Conservation (phyloP, 2,113 vertebrate species). For the Macroglossus sobrinus region DNA sequence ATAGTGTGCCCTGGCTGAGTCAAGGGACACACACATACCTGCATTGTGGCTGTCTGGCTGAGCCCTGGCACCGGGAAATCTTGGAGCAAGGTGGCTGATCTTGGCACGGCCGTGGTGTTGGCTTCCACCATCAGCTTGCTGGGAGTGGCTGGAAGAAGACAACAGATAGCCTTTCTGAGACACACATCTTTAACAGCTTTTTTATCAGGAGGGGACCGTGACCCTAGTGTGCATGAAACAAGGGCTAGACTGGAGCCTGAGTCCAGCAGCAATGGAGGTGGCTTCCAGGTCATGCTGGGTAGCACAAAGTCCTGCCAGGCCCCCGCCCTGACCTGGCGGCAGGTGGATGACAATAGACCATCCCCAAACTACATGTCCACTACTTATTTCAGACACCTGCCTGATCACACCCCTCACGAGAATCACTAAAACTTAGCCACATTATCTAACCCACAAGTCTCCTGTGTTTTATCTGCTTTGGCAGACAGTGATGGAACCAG, state of each 20-base stretch:
- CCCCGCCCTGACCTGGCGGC: neutral
- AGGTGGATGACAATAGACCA: neutral
- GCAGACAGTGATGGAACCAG: rapidly evolving
- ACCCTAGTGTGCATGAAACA: rapidly evolving
- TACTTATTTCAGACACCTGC: neutral
- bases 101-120: slow-evolving; percentile 72
- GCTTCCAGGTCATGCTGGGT: neutral
- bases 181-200: too few relatives aligned
- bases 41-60: slow-evolving; percentile 72
- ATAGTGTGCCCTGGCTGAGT: rapidly evolving
- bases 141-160: slow-evolving; percentile 81
- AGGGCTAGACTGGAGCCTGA: neutral
- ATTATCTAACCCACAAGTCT: rapidly evolving
- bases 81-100: slow-evolving; percentile 72
- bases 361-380: neutral
- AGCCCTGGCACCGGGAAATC: slow-evolving; percentile 78
- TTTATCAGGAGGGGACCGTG: neutral
- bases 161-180: neutral
- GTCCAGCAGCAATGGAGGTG: neutral
- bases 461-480: neutral
- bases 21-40: slow-evolving; percentile 73
- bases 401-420: too few relatives aligned
- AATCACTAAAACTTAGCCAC: neutral
- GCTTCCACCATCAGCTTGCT: slow-evolving; percentile 80
- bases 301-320: neutral